These are phyloP conservation scores for Drosophila triauraria DNA, from an alignment of 1,140 invertebrate species.

Conservation along the genomic window DNA sequence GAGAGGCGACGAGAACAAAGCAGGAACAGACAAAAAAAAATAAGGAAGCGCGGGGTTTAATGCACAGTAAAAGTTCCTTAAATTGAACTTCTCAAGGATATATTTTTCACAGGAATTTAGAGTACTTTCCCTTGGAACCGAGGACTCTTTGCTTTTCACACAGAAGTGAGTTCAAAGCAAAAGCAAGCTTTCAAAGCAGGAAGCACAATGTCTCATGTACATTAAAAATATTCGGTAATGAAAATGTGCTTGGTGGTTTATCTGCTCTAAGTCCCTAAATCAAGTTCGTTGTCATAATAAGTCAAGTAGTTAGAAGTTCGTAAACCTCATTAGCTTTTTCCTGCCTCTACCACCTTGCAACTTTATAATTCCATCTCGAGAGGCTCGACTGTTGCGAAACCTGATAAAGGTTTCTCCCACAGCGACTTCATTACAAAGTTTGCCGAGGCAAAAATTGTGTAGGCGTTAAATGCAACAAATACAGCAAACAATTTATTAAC, in stretches of 20 bases:
- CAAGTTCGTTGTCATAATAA: not conserved
- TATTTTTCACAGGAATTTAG: not conserved
- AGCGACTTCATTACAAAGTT: constrained; percentile 55
- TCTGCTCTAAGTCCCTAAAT: not conserved
- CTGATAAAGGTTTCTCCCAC: constrained; percentile 46
- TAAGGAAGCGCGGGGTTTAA: not conserved
- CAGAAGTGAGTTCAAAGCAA: accelerated
- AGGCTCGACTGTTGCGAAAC: constrained; percentile 7
- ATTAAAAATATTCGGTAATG: too few relatives aligned
- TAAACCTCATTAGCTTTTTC: not conserved
- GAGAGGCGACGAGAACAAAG: constrained; percentile 3
- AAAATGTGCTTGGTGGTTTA: too few relatives aligned
- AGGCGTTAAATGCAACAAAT: constrained; percentile 53
- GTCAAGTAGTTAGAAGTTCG: not conserved
- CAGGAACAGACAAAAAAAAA: constrained; percentile 1
- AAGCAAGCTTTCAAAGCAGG: too few relatives aligned
- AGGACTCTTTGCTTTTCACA: too few relatives aligned
- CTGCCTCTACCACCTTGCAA: too few relatives aligned
- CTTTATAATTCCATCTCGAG: not conserved
- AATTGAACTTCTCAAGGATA: not conserved
- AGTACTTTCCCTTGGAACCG: not conserved
- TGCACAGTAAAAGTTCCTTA: constrained; percentile 6
- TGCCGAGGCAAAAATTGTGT: constrained; percentile 27
- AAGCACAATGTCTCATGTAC: not conserved
- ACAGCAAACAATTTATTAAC: constrained; percentile 54